A percentile compares a stretch with the other conserved stretches of the same genome.
Conservation (phyloP, 2,888 invertebrate genomes). For the Bibio marci region DNA sequence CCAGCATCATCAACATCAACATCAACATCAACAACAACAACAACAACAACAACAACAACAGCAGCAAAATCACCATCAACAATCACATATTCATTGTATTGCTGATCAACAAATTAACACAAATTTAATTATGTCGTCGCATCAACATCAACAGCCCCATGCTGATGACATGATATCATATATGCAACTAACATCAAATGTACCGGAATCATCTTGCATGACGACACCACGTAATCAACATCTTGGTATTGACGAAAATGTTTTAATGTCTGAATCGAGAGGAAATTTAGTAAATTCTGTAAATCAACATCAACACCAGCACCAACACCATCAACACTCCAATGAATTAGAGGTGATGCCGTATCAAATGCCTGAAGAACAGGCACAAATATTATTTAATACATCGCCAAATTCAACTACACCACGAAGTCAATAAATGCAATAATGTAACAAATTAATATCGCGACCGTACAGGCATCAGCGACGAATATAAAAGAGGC, state of each 20-base stretch:
- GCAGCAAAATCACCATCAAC: conserved; percentile 17
- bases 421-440: no score
- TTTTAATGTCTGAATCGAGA: conserved; percentile 18
- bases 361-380: conserved; percentile 29
- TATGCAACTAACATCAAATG: conserved; percentile 24
- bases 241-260: conserved; percentile 20
- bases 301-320: conserved; percentile 12
- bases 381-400: conserved; percentile 29
- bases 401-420: conserved; percentile 16
- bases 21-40: conserved; percentile 13
- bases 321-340: conserved; percentile 12
- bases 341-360: conserved; percentile 28
- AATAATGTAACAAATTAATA: no score
- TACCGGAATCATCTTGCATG: conserved; percentile 9
- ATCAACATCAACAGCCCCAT: conserved; percentile 12
- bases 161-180: conserved; percentile 23
- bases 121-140: conserved; percentile 7
- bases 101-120: conserved; percentile 12
- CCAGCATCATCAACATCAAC: conserved; percentile 9
- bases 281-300: conserved; percentile 2
- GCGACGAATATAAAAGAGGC: no score
- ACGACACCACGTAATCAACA: conserved; percentile 11
- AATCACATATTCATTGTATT: conserved; percentile 14
- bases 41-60: conserved; percentile 11
- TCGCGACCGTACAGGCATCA: no score